Conservation (phyloP, 2,888 invertebrate genomes). For the Cantharis lateralis region DNA sequence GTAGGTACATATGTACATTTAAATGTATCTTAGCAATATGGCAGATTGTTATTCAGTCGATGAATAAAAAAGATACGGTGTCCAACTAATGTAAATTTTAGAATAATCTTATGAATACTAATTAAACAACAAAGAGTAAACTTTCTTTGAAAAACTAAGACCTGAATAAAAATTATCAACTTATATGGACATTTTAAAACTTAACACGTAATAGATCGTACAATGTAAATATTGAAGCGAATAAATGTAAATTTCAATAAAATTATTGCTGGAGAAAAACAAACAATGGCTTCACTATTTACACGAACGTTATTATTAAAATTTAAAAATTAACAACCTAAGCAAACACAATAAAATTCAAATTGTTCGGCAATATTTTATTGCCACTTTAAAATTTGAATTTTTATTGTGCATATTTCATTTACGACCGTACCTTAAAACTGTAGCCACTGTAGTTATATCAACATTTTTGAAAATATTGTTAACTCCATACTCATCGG, state of each 20-base stretch:
- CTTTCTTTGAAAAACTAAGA: constrained; percentile 25
- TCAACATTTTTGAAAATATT: background rate
- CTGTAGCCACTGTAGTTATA: background rate
- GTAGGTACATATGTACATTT: background rate
- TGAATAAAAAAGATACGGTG: background rate
- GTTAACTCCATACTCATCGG: background rate
- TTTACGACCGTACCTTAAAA: background rate
- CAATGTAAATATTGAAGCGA: constrained; percentile 10
- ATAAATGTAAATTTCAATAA: constrained; percentile 7
- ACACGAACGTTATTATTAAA: background rate
- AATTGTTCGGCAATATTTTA: no score
- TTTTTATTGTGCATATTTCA: background rate
- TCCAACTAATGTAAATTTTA: constrained; percentile 22
- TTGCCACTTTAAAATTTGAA: background rate
- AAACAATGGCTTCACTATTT: background rate
- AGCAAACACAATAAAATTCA: background rate
- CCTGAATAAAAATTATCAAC: constrained; percentile 26
- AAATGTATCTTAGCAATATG: background rate
- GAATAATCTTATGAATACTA: constrained; percentile 20
- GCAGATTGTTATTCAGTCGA: background rate
- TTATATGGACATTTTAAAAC: constrained; percentile 11
- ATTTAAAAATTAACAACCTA: background rate
- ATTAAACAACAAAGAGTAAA: constrained; percentile 16
- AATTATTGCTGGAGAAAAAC: background rate
- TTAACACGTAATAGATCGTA: constrained; percentile 16